These are phyloP conservation scores for Leucania comma DNA, from an alignment of 2,888 invertebrate species.

Conservation along the genomic window DNA sequence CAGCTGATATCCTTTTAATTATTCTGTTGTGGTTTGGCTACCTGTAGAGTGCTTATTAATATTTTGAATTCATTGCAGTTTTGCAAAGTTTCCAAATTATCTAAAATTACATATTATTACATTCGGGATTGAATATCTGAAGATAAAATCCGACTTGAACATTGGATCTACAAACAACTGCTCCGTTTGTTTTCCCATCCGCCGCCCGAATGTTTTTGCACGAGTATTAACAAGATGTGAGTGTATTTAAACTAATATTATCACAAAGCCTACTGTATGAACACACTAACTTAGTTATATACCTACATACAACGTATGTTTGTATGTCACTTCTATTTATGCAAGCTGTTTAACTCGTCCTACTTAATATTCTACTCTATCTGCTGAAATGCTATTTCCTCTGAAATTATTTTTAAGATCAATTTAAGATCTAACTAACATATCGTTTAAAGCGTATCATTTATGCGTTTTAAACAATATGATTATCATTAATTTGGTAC, in stretches of 20 bases:
- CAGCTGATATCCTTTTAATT: too few relatives aligned
- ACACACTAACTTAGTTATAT: constrained; percentile 10
- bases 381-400: not conserved
- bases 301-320: not conserved
- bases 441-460: too few relatives aligned
- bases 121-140: too few relatives aligned
- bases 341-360: not conserved
- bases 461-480: not conserved
- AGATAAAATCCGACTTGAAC: too few relatives aligned
- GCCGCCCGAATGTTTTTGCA: constrained; percentile 20
- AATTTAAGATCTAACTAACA: not conserved
- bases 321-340: constrained; percentile 1
- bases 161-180: not conserved
- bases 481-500: not conserved
- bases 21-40: too few relatives aligned
- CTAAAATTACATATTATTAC: too few relatives aligned
- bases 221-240: constrained; percentile 25
- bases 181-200: not conserved
- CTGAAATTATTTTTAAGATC: not conserved
- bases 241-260: constrained; percentile 42
- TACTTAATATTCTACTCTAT: not conserved
- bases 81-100: too few relatives aligned
- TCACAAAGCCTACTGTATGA: constrained; percentile 31
- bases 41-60: too few relatives aligned
- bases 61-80: too few relatives aligned